Percentiles rank a stretch among this genome's conserved stretches.
Conservation (phyloP, 2,797 vertebrate genomes). For the Danio jaintianensis region DNA sequence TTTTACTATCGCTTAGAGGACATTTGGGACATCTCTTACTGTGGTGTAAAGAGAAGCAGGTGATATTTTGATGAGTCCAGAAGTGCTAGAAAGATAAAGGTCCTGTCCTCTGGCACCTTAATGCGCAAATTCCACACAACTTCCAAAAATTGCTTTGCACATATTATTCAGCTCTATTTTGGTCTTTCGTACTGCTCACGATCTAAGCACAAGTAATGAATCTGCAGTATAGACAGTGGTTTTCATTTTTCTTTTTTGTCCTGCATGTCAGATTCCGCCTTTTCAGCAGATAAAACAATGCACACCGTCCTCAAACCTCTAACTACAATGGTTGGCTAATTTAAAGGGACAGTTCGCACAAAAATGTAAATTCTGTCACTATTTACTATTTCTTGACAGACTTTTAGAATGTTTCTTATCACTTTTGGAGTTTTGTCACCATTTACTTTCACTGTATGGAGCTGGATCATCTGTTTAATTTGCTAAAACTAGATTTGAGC, state of each 20-base stretch:
- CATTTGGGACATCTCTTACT: background rate
- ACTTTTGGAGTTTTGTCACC: conserved; percentile 6
- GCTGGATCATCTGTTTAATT: too few species aligned
- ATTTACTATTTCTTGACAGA: background rate
- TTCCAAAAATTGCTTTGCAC: conserved; percentile 62
- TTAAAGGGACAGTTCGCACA: background rate
- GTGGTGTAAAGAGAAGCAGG: conserved; percentile 1
- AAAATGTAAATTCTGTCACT: background rate
- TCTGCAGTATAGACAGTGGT: conserved; percentile 37
- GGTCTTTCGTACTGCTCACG: conserved; percentile 33
- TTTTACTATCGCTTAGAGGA: conserved; percentile 2
- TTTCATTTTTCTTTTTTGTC: conserved; percentile 43
- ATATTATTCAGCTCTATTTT: conserved; percentile 54
- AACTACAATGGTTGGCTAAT: conserved; percentile 38
- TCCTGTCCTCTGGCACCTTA: conserved; percentile 52
- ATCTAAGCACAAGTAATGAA: conserved; percentile 55
- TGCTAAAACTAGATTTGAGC: background rate
- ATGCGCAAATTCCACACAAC: conserved; percentile 59
- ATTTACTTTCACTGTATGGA: background rate
- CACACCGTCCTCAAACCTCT: conserved; percentile 11
- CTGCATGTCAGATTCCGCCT: conserved; percentile 44
- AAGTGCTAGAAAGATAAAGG: conserved; percentile 41
- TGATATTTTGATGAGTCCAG: conserved; percentile 42
- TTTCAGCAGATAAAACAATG: conserved; percentile 51
- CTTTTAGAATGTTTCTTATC: background rate